Evolutionary conservation across 2,888 invertebrate genomes (phyloP).

Genomic region (Euspilapteryx auroguttella): DNA sequence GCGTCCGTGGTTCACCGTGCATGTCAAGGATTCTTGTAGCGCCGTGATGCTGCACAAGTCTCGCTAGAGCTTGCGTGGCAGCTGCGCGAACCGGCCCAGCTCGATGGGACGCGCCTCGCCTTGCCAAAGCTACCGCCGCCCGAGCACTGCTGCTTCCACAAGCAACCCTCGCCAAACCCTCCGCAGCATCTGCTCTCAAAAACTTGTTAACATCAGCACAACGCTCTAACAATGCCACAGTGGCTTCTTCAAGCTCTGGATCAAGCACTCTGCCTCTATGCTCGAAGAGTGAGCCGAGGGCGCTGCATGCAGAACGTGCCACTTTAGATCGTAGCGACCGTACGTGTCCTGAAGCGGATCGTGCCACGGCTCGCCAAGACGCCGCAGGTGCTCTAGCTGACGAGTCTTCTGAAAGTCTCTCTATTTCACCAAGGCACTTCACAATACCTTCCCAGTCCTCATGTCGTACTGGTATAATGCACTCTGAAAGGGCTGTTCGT

Average conservation of each 20-base stretch:
- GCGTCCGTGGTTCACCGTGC: conserved; percentile 76
- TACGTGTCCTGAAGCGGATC: conserved; percentile 75
- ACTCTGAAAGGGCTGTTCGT: conserved; percentile 35
- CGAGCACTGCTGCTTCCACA: conserved; percentile 72
- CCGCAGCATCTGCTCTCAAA: conserved; percentile 84
- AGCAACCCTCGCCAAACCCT: conserved; percentile 80
- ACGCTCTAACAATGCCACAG: conserved; percentile 78
- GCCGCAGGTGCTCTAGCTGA: conserved; percentile 70
- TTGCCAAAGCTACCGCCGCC: conserved; percentile 66
- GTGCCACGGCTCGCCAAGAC: conserved; percentile 67
- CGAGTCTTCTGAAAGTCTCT: conserved; percentile 69
- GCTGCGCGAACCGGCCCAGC: conserved; percentile 86
- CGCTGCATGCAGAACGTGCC: conserved; percentile 83
- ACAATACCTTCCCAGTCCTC: conserved; percentile 82
- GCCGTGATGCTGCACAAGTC: conserved; percentile 74
- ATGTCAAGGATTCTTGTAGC: conserved; percentile 71
- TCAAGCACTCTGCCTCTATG: conserved; percentile 60
- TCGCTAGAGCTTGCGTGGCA: conserved; percentile 75
- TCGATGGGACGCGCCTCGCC: conserved; percentile 77
- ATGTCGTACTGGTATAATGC: conserved; percentile 61
- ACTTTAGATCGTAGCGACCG: conserved; percentile 93
- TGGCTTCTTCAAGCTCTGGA: conserved; percentile 85
- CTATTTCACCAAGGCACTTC: conserved; percentile 69
- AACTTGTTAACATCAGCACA: conserved; percentile 95
- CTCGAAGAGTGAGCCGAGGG: conserved; percentile 78